Conservation (phyloP, 2,888 invertebrate genomes). For the Lepidonotus clava region DNA sequence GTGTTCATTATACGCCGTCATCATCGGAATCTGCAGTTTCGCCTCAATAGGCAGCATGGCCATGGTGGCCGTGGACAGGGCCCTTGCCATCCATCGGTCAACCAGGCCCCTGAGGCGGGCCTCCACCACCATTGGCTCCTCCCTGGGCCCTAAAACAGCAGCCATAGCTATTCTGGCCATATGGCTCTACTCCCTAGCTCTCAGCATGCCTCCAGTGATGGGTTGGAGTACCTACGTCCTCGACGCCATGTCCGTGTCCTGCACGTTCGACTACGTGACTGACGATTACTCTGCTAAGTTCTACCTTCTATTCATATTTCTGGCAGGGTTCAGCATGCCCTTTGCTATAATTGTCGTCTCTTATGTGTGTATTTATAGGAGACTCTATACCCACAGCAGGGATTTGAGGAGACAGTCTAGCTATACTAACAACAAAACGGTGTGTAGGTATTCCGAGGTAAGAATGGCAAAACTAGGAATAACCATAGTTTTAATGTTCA, state of each 20-base stretch:
- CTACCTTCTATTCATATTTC: neutral
- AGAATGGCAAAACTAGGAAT: neutral
- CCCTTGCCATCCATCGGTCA: neutral
- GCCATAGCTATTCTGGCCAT: neutral
- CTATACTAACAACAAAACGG: neutral
- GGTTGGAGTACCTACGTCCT: neutral
- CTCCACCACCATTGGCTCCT: neutral
- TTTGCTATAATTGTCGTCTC: neutral
- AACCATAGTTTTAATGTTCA: neutral
- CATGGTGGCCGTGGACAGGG: neutral
- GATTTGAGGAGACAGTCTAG: neutral
- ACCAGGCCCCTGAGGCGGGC: neutral
- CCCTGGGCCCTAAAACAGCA: too few relatives aligned
- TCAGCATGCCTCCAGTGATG: neutral
- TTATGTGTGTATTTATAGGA: neutral
- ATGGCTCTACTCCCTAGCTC: neutral
- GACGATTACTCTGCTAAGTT: neutral
- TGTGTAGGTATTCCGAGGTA: neutral
- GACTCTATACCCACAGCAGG: neutral
- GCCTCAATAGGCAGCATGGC: neutral
- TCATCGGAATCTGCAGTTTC: neutral
- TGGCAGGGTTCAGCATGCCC: neutral
- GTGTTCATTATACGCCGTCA: neutral
- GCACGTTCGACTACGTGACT: neutral
- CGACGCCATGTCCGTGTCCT: slow-evolving; percentile 23